Evolutionary conservation across 35 echinoderm and acorn worm genomes (phyloP), one percentile per base, ranked within the genome.

Genomic region (Ophioderma brevispina): DNA sequence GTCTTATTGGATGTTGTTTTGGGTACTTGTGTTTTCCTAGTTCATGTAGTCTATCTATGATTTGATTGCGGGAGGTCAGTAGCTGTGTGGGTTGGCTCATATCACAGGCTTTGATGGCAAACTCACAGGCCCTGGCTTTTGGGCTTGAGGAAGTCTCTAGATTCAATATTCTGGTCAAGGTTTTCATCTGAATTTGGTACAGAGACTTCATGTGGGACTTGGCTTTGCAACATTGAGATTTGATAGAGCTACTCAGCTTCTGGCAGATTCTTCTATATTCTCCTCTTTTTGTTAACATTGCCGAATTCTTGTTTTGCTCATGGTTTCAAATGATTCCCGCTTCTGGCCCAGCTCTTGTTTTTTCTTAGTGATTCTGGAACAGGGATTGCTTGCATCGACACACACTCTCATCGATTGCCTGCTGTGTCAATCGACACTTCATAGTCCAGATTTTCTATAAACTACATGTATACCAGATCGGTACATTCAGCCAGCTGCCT

Each of bases 71-170:
- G 14, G 83, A 37, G 18, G 35, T 63, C 37, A 85, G 83, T 15
- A 85, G 83, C 25, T 85, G 28, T 28, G 43, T 40, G 0, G 83
- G 49, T 0, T 85, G 52, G 18, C 46, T 23, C 18, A 63, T 70
- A 28, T 63, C 35, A n/a, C 83, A 85, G 13, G 83, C 83, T 33
- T 31, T 35, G 49, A 64, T 37, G 32, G 55, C 83, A 37, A 85
- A 85, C 23, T 85, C 46, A 37, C 83, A 85, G 0, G 83, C 83
- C 15, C 46, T 36, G 33, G 33, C 17, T 64, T 43, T 40, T 85
- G 83, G 32, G 46, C 35, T 25, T 23, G 3, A 85, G 2, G 3
- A 35, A 64, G 35, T 85, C 83, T 70, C 10, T 6, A 3, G 59
- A 70, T 4, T 13, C 28, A 70, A 70, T 70, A 4, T 70, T 70